Conservation (phyloP, 2,113 vertebrate genomes). For the Halichoerus grypus region DNA sequence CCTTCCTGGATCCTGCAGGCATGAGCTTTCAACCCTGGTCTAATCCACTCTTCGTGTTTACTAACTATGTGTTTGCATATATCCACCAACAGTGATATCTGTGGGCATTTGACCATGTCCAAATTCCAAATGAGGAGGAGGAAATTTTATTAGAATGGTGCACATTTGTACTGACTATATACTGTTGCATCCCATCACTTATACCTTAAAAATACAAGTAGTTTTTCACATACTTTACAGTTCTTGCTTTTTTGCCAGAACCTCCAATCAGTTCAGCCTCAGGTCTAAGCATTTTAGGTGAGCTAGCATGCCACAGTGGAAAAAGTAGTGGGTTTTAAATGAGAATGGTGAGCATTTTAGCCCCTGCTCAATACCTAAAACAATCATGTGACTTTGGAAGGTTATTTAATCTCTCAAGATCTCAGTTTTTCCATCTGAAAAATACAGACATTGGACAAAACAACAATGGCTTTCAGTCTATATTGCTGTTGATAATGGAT, state of each 20-base stretch:
- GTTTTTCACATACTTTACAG: not conserved
- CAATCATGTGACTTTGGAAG: not conserved
- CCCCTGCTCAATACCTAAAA: not conserved
- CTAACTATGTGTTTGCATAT: not conserved
- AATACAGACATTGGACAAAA: not conserved
- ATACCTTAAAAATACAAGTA: not conserved
- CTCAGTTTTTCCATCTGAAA: not conserved
- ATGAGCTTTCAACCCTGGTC: not conserved
- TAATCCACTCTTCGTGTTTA: not conserved
- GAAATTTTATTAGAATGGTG: not conserved
- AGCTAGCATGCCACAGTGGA: not conserved
- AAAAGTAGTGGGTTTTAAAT: not conserved
- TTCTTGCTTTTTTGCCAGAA: conserved; percentile 33
- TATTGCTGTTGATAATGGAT: conserved; percentile 3
- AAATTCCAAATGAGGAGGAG: not conserved
- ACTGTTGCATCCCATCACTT: not conserved
- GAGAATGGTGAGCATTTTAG: not conserved
- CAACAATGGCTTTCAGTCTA: not conserved
- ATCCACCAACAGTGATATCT: not conserved
- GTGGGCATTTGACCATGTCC: not conserved
- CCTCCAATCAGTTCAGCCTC: not conserved
- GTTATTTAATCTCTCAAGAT: not conserved
- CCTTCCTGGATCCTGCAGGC: not conserved
- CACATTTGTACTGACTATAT: not conserved
- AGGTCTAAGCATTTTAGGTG: not conserved